Conservation (phyloP, 2,113 vertebrate genomes). For the Pangasianodon hypophthalmus region DNA sequence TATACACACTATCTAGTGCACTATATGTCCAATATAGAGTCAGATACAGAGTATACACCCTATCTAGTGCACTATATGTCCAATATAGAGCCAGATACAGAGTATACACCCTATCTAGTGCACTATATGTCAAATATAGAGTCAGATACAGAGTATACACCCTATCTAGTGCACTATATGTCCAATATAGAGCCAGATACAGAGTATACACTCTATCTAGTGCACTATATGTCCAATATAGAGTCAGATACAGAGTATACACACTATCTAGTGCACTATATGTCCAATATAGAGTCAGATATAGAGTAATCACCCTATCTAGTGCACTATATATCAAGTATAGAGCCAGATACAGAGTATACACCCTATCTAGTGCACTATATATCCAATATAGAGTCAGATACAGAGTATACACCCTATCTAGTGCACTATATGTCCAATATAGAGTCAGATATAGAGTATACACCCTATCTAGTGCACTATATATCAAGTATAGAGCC, state of each 20-base stretch:
- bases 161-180: no score
- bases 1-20: no score
- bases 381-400: neutral
- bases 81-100: no score
- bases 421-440: neutral
- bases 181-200: neutral
- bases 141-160: no score
- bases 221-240: neutral
- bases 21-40: no score
- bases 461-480: neutral
- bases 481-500: neutral
- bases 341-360: neutral
- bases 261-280: neutral
- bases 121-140: no score
- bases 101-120: no score
- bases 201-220: neutral
- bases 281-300: neutral
- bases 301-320: neutral
- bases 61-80: no score
- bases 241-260: neutral
- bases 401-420: neutral
- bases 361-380: neutral
- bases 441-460: neutral
- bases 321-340: neutral
- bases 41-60: no score